Evolutionary conservation across 2,888 invertebrate genomes (phyloP).

Genomic region (Pachliopta kotzebuea): DNA sequence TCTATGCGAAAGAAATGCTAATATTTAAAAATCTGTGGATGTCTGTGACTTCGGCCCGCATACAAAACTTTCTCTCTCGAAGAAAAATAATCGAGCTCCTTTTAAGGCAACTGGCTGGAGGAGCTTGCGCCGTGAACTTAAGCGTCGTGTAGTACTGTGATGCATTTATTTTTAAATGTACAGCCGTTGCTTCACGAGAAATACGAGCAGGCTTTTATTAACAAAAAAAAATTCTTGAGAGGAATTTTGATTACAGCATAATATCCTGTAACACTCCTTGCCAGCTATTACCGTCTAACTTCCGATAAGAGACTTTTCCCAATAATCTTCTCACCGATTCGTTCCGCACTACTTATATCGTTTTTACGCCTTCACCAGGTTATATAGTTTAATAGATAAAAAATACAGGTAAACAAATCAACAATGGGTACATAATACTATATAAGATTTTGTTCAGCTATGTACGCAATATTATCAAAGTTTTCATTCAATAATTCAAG

Average conservation of each 20-base stretch:
- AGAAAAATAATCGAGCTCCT: slow-evolving; percentile 65
- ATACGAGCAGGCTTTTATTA: slow-evolving; percentile 5
- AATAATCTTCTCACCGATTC: no score
- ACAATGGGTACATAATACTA: neutral
- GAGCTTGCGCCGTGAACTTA: slow-evolving; percentile 43
- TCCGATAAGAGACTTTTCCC: no score
- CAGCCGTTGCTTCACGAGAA: slow-evolving; percentile 1
- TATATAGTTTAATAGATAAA: no score
- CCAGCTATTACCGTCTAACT: neutral
- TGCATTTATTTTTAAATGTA: slow-evolving; percentile 10
- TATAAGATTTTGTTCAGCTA: slow-evolving; percentile 1
- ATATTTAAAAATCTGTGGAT: slow-evolving; percentile 63
- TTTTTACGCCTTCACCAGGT: no score
- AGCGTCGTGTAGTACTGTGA: slow-evolving; percentile 20
- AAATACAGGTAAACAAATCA: neutral
- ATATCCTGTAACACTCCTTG: neutral
- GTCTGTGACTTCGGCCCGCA: slow-evolving; percentile 49
- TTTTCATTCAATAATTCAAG: slow-evolving; percentile 19
- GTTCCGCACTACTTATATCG: no score
- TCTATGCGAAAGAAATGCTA: slow-evolving; percentile 67
- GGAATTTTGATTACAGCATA: neutral
- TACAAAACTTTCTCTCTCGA: slow-evolving; percentile 66
- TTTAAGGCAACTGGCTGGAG: slow-evolving; percentile 62
- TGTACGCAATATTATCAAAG: slow-evolving; percentile 10
- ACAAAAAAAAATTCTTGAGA: neutral